These are phyloP conservation scores for Halesus radiatus DNA, from an alignment of 1,140 invertebrate genomes.

Conservation along the genomic window DNA sequence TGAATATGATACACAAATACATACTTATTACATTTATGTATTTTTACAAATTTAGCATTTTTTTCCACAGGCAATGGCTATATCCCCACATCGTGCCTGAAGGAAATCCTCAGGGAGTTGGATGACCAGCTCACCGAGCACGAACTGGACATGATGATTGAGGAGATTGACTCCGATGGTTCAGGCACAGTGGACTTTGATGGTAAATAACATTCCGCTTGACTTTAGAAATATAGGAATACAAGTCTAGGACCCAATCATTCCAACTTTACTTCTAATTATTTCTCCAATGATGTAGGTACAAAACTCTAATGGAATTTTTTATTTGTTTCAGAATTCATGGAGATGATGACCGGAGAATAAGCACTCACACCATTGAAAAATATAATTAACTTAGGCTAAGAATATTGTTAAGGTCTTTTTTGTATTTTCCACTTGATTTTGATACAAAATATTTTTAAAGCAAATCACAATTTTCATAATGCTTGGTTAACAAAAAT, in stretches of 20 bases:
- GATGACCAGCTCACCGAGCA: constrained; percentile 94
- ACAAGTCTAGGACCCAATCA: too few relatives aligned
- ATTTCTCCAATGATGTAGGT: too few relatives aligned
- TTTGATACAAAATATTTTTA: constrained; percentile 39
- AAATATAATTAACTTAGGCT: constrained; percentile 42
- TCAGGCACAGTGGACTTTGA: constrained; percentile 80
- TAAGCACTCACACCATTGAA: constrained; percentile 66
- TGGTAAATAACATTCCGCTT: constrained; percentile 65
- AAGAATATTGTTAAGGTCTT: constrained; percentile 51
- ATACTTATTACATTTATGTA: too few relatives aligned
- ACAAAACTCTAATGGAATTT: too few relatives aligned
- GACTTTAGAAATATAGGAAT: too few relatives aligned
- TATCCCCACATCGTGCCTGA: constrained; percentile 92
- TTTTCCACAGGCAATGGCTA: constrained; percentile 87
- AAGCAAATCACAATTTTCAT: not conserved
- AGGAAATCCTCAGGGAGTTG: constrained; percentile 91
- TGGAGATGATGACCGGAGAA: constrained; percentile 97
- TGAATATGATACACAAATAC: too few relatives aligned
- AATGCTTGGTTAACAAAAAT: too few relatives aligned
- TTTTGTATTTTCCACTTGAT: constrained; percentile 49
- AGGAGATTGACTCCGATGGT: constrained; percentile 96
- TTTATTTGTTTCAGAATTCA: constrained; percentile 84
- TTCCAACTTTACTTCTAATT: too few relatives aligned
- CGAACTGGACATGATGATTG: constrained; percentile 95
- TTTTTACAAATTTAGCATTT: too few relatives aligned